phyloP scores from a whole-genome alignment of 1,140 invertebrate species.

The Leptinotarsa texana region DNA sequence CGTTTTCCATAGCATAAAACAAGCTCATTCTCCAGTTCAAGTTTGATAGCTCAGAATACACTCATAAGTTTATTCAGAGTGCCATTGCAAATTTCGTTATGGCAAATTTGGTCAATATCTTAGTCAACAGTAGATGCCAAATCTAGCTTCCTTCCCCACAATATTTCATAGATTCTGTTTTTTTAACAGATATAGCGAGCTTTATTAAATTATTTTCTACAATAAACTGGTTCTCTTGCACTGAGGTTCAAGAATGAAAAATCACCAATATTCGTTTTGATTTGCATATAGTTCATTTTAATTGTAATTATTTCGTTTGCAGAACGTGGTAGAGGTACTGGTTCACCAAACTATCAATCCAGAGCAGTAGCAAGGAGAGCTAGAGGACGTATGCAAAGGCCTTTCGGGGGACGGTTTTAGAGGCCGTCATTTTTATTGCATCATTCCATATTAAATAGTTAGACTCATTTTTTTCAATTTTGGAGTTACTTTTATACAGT shows the following conservation, averaged over 20 bases:
- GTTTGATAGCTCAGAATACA: too few species aligned
- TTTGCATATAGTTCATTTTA: conserved; percentile 37
- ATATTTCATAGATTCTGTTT: too few species aligned
- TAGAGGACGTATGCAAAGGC: conserved; percentile 38
- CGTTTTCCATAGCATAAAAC: too few species aligned
- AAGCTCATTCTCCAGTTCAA: too few species aligned
- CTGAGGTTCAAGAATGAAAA: conserved; percentile 54
- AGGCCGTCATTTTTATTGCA: background rate
- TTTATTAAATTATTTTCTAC: too few species aligned
- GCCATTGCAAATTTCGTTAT: too few species aligned
- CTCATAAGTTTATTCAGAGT: too few species aligned
- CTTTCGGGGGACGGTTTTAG: conserved; percentile 34
- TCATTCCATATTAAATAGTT: conserved; percentile 6
- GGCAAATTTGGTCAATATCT: too few species aligned
- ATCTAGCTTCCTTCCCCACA: conserved; percentile 39
- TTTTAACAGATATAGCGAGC: too few species aligned
- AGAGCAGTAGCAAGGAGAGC: conserved; percentile 39
- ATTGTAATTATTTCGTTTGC: conserved; percentile 25
- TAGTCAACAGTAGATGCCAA: too few species aligned
- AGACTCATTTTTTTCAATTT: background rate
- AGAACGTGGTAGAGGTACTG: conserved; percentile 33
- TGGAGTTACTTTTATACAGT: background rate
- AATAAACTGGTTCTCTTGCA: too few species aligned
- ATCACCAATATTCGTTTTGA: conserved; percentile 30
- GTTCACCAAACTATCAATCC: conserved; percentile 30